These are phyloP conservation scores for Melanchra persicariae DNA, from an alignment of 2,888 invertebrate species.

Conservation along the genomic window DNA sequence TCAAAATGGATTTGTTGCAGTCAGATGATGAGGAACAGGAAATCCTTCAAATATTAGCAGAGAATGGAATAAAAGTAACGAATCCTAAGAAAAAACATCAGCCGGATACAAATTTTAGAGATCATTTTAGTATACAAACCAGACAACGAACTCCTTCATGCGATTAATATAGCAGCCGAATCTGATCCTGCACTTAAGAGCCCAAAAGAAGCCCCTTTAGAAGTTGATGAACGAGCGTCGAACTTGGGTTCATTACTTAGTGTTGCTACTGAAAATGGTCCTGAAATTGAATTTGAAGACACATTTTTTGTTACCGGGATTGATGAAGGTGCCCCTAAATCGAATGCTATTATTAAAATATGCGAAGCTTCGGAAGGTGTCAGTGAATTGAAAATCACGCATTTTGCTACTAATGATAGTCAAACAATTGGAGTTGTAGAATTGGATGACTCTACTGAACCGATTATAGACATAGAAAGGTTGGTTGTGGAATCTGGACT, in stretches of 20 bases:
- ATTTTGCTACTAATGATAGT: slow-evolving; percentile 28
- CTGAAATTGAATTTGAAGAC: slow-evolving; percentile 28
- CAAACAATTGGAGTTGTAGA: slow-evolving; percentile 31
- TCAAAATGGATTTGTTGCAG: slow-evolving; percentile 15
- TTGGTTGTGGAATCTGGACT: slow-evolving; percentile 10
- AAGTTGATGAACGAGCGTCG: slow-evolving; percentile 24
- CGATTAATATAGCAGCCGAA: slow-evolving; percentile 31
- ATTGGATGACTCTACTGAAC: slow-evolving; percentile 28
- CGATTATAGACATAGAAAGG: slow-evolving; percentile 24
- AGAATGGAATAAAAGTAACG: slow-evolving; percentile 28
- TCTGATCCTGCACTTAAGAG: slow-evolving; percentile 18
- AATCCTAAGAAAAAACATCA: slow-evolving; percentile 4
- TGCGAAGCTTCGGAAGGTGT: slow-evolving; percentile 32
- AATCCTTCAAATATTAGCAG: slow-evolving; percentile 29
- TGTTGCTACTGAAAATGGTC: slow-evolving; percentile 3
- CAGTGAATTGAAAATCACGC: slow-evolving; percentile 26
- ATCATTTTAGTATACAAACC: slow-evolving; percentile 33
- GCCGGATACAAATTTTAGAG: slow-evolving; percentile 32
- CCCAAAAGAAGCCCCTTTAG: slow-evolving; percentile 26
- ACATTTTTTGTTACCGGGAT: slow-evolving; percentile 27
- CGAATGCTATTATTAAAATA: slow-evolving; percentile 12
- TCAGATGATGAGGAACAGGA: slow-evolving; percentile 26
- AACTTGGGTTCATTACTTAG: slow-evolving; percentile 22
- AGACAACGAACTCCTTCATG: slow-evolving; percentile 35
- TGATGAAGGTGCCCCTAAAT: slow-evolving; percentile 24